Conservation (phyloP, 2,888 invertebrate species). For the Cyrtodaria siliqua region DNA sequence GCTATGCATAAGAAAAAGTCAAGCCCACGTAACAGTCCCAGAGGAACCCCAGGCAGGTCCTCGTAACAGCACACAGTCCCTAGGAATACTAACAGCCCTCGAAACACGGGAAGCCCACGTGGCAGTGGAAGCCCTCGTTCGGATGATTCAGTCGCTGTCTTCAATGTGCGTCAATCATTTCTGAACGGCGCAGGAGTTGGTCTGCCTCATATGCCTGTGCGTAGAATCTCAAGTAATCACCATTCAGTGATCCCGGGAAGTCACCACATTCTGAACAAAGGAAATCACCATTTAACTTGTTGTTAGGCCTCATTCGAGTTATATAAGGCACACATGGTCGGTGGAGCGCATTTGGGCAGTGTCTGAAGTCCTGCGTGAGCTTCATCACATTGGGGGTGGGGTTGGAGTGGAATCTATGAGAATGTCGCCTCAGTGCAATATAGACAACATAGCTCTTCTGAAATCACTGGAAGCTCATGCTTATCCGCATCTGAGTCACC, state of each 20-base stretch:
- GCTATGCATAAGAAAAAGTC: constrained; percentile 64
- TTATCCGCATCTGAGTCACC: constrained; percentile 31
- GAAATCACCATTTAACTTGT: constrained; percentile 50
- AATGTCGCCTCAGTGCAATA: constrained; percentile 61
- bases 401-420: constrained; percentile 34
- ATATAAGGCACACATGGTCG: background rate
- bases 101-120: constrained; percentile 53
- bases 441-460: constrained; percentile 51
- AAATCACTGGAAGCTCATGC: constrained; percentile 57
- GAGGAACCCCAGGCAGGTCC: constrained; percentile 61
- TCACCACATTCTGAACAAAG: constrained; percentile 51
- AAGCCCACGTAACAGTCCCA: constrained; percentile 63
- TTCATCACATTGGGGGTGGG: constrained; percentile 19
- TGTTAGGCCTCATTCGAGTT: constrained; percentile 40
- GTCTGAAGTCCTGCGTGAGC: constrained; percentile 5
- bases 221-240: constrained; percentile 61
- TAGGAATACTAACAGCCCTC: constrained; percentile 35
- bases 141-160: constrained; percentile 1
- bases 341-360: constrained; percentile 11
- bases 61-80: constrained; percentile 54
- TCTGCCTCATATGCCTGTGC: constrained; percentile 44
- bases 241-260: constrained; percentile 41
- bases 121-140: constrained; percentile 37
- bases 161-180: constrained; percentile 39
- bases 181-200: constrained; percentile 52